Percentiles rank a stretch among this genome's conserved stretches.
phyloP scores from a whole-genome alignment of 2,113 vertebrate species.

The Bucco capensis region DNA sequence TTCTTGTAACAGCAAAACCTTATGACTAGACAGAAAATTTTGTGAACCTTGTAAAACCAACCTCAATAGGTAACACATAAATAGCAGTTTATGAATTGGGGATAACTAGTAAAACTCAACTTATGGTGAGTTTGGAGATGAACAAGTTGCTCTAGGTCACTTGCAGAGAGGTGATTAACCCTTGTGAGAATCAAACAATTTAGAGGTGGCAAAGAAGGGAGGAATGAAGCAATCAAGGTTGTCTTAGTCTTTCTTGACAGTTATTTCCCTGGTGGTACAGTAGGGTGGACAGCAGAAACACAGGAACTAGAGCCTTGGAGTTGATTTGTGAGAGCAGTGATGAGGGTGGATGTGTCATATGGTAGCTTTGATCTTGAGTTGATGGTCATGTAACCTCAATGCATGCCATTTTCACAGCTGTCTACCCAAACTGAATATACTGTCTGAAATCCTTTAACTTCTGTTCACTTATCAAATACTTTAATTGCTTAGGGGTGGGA shows the following conservation, averaged over 20 bases:
- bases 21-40: not conserved
- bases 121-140: not conserved
- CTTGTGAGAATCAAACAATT: not conserved
- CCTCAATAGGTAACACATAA: rapidly evolving
- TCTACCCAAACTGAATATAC: not conserved
- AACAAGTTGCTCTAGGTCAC: not conserved
- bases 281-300: not conserved
- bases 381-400: not conserved
- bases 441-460: not conserved
- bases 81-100: not conserved
- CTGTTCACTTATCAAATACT: not conserved
- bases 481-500: not conserved
- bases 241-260: not conserved
- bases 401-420: not conserved
- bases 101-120: not conserved
- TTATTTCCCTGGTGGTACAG: not conserved
- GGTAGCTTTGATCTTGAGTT: rapidly evolving
- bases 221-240: not conserved
- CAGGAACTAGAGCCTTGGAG: not conserved
- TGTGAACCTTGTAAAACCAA: not conserved
- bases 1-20: not conserved
- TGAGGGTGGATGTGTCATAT: not conserved
- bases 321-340: not conserved
- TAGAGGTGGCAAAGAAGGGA: not conserved
- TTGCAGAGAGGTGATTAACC: not conserved